Percentiles rank a stretch among this genome's conserved stretches.
Evolutionary conservation across 2,113 vertebrate species (phyloP).

Genomic region (Apodemus sylvaticus): DNA sequence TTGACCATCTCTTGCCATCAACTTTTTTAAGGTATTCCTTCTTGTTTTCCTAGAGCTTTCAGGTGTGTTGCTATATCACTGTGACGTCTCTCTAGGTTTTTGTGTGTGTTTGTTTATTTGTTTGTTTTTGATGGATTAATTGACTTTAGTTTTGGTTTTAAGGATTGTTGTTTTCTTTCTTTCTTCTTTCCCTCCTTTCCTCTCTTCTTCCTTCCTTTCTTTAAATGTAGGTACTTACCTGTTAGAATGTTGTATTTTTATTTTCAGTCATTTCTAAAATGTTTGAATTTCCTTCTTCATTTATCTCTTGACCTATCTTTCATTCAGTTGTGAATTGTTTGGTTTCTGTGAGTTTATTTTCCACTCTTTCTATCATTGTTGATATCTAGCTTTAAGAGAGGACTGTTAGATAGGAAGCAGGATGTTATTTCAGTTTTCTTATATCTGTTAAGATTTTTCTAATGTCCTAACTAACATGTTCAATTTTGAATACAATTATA

Average conservation of each 20-base stretch:
- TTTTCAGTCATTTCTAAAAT: not conserved
- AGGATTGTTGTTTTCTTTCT: too few relatives aligned
- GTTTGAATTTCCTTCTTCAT: not conserved
- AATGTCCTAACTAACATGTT: not conserved
- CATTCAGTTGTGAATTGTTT: not conserved
- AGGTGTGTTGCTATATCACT: not conserved
- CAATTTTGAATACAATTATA: not conserved
- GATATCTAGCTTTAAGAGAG: not conserved
- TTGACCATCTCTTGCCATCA: not conserved
- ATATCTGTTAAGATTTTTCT: not conserved
- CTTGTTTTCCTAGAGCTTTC: not conserved
- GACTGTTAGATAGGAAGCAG: not conserved
- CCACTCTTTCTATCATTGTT: not conserved
- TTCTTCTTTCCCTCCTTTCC: too few relatives aligned
- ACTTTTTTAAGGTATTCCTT: not conserved
- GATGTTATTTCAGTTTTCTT: not conserved
- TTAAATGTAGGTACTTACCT: not conserved
- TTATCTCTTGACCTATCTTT: not conserved
- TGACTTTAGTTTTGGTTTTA: not conserved
- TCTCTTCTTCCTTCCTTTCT: too few relatives aligned
- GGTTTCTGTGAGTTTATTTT: not conserved
- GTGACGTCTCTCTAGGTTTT: not conserved
- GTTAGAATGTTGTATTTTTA: too few relatives aligned
- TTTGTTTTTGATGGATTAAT: too few relatives aligned
- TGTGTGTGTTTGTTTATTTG: not conserved